Conservation (phyloP, 2,888 invertebrate species). For the Nowickia ferox region DNA sequence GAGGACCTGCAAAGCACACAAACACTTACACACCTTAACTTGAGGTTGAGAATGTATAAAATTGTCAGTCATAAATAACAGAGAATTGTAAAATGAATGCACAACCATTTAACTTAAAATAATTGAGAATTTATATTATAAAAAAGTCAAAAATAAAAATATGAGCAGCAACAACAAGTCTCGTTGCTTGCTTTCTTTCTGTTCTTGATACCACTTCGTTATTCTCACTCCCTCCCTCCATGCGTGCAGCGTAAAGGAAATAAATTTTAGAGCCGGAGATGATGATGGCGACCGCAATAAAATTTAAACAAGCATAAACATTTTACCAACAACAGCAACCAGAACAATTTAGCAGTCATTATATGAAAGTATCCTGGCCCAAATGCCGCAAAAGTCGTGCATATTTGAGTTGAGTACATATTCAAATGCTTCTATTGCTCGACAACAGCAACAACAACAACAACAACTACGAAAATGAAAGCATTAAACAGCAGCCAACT, state of each 20-base stretch:
- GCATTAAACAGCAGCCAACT: slow-evolving; percentile 44
- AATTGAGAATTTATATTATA: slow-evolving; percentile 53
- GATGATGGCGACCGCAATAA: slow-evolving; percentile 72
- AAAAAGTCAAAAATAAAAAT: slow-evolving; percentile 17
- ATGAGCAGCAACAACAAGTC: slow-evolving; percentile 21
- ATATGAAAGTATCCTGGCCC: slow-evolving; percentile 63
- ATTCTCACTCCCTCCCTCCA: background rate
- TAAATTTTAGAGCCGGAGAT: slow-evolving; percentile 58
- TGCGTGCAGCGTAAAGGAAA: background rate
- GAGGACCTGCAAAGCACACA: background rate
- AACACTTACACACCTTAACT: background rate
- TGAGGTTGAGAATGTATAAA: slow-evolving; percentile 55
- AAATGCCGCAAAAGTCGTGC: slow-evolving; percentile 69
- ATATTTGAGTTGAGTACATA: slow-evolving; percentile 49
- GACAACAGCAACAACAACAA: background rate
- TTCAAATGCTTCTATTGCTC: slow-evolving; percentile 63
- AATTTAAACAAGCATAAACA: slow-evolving; percentile 70
- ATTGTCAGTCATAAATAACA: slow-evolving; percentile 72
- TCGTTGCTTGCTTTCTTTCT: slow-evolving; percentile 23
- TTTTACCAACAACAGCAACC: slow-evolving; percentile 56
- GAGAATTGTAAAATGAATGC: slow-evolving; percentile 70
- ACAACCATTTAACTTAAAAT: slow-evolving; percentile 69
- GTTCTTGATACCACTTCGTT: slow-evolving; percentile 8
- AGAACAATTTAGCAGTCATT: slow-evolving; percentile 65
- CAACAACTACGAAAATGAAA: slow-evolving; percentile 44